phyloP scores from a whole-genome alignment of 2,888 invertebrate genomes.

The Galerucella nymphaeae region DNA sequence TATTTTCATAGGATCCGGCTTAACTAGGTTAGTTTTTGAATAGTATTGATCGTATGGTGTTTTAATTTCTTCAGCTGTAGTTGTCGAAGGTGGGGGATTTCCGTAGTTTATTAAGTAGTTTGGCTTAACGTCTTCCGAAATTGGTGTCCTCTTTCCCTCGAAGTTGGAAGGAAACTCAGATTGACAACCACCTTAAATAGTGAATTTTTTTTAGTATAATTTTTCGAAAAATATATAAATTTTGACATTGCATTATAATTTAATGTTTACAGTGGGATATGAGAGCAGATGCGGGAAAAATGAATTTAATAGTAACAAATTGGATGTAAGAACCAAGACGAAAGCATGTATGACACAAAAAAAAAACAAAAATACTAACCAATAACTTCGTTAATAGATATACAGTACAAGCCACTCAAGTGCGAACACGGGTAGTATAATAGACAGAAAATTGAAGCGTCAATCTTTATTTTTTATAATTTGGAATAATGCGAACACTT shows the following conservation, averaged over 20 bases:
- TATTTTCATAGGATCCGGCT: conserved; percentile 65
- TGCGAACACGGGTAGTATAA: too few species aligned
- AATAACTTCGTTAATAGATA: too few species aligned
- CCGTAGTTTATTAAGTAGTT: conserved; percentile 63
- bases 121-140: conserved; percentile 64
- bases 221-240: background rate
- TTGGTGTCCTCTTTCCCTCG: conserved; percentile 59
- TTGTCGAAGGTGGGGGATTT: conserved; percentile 47
- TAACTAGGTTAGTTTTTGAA: conserved; percentile 55
- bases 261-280: background rate
- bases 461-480: too few species aligned
- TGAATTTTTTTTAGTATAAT: background rate
- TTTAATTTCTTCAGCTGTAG: conserved; percentile 51
- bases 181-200: conserved; percentile 39
- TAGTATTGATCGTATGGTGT: conserved; percentile 61
- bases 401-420: too few species aligned
- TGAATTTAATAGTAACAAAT: background rate
- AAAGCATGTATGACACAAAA: too few species aligned
- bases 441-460: too few species aligned
- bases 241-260: background rate
- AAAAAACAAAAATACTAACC: too few species aligned
- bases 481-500: too few species aligned
- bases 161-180: conserved; percentile 60
- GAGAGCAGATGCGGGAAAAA: background rate
- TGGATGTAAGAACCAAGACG: too few species aligned